Percentiles rank a stretch among this genome's conserved stretches.
These are phyloP conservation scores for Atherinomorus stipes DNA, from an alignment of 2,113 vertebrate species.

Conservation along the genomic window DNA sequence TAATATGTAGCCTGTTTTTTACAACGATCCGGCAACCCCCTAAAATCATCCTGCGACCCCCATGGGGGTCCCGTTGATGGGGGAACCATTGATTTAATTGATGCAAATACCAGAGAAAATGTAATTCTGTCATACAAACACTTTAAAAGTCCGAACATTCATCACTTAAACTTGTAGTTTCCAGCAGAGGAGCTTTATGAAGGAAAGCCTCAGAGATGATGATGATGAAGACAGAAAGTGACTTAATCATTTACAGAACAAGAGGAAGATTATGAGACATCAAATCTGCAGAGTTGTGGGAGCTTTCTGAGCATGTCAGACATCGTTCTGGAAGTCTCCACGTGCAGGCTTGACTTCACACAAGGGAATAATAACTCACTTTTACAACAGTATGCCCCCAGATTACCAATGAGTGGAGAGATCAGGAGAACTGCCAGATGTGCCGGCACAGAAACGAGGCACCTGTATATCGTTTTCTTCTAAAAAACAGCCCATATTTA, in stretches of 20 bases:
- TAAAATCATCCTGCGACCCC: too few relatives aligned
- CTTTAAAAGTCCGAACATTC: too few relatives aligned
- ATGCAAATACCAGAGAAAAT: background rate
- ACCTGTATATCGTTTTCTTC: conserved; percentile 20
- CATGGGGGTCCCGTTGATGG: too few relatives aligned
- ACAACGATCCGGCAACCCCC: too few relatives aligned
- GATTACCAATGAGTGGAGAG: conserved; percentile 48
- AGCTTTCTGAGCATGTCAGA: conserved; percentile 35
- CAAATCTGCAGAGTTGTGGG: conserved; percentile 17
- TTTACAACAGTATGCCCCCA: conserved; percentile 20
- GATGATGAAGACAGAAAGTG: background rate
- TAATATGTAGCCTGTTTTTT: too few relatives aligned
- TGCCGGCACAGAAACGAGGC: conserved; percentile 31
- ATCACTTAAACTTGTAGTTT: conserved; percentile 35
- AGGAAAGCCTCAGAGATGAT: conserved; percentile 5
- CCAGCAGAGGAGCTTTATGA: conserved; percentile 21
- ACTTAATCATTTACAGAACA: background rate
- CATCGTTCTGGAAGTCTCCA: conserved; percentile 22
- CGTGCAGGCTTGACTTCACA: conserved; percentile 34
- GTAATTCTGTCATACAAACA: background rate
- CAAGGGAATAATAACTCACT: conserved; percentile 43
- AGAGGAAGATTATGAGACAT: background rate
- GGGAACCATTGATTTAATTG: too few relatives aligned
- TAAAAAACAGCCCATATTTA: background rate
- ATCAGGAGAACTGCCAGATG: conserved; percentile 57